Evolutionary conservation across 2,888 invertebrate genomes (phyloP), one percentile per base, ranked within the genome.

Genomic region (Drosophila anomalipes): DNA sequence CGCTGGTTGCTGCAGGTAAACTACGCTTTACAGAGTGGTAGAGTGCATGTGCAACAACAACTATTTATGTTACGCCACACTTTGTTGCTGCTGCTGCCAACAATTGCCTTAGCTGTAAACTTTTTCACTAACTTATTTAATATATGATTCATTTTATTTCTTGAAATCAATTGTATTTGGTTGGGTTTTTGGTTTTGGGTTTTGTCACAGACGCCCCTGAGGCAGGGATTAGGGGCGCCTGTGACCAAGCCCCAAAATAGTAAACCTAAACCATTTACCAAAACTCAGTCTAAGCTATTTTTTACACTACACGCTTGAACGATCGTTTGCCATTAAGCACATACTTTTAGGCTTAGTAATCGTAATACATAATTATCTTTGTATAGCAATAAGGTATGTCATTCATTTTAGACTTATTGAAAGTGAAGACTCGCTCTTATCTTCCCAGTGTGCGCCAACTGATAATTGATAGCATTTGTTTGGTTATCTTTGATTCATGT

Each of bases 351-450:
- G 60, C 37, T 26, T 51, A 12, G 6, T 22, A 12, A 51, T 51
- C 9, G n/a, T 4, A 9, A 9, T 7, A 47, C 4, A 33, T 1
- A 26, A 33, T 26, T 35, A 5, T 28, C 28, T 52, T 10, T 5
- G 7, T 4, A 4, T 26, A 3, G 0, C n/a, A 26, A 16, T n/a
- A 44, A n/a, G n/a, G 44, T 14, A 10, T 53, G 10, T 57, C 47
- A 71, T 71, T 53, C 58, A 71, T 63, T 37, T 39, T 9, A 16
- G 72, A 51, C 14, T 19, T 3, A 10, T 6, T 5, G 0, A 30
- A 49, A 30, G 10, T 49, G 4, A 39, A 9, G 2, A 5, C 16
- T 22, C 5, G 4, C 4, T 16, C 0, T 49, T 28, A 53, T 32
- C 44, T 35, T 19, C 1, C 5, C 26, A 35, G 10, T 28, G 9